Conservation (phyloP, 2,797 vertebrate genomes). For the Spatula versicolor region DNA sequence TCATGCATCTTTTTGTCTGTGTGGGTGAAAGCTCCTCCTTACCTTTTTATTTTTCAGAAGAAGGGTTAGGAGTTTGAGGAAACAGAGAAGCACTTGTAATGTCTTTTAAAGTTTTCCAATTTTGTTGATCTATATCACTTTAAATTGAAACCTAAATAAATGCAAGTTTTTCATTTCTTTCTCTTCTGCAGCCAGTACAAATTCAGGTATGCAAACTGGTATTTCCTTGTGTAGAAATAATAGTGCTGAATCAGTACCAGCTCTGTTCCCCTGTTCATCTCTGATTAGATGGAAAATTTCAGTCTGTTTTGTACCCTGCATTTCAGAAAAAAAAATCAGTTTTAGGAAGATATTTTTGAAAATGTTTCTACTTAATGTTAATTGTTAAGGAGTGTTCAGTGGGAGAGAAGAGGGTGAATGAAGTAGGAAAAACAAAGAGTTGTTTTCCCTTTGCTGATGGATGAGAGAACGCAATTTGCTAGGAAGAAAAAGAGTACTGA, state of each 20-base stretch:
- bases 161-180: not conserved
- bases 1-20: not conserved
- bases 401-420: not conserved
- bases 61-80: not conserved
- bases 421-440: not conserved
- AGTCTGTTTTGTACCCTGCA: not conserved
- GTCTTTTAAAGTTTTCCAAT: not conserved
- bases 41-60: not conserved
- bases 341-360: not conserved
- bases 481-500: not conserved
- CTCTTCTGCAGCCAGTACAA: not conserved
- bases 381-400: not conserved
- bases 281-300: not conserved
- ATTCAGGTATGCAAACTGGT: not conserved
- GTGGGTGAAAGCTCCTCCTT: not conserved
- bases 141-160: not conserved
- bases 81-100: not conserved
- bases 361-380: not conserved
- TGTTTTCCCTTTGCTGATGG: not conserved
- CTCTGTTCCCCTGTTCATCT: not conserved
- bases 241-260: not conserved
- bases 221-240: not conserved
- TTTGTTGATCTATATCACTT: not conserved
- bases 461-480: not conserved
- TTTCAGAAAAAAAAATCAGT: not conserved